Evolutionary conservation across 1,140 invertebrate species (phyloP).

Genomic region (Eulimnadia texana): DNA sequence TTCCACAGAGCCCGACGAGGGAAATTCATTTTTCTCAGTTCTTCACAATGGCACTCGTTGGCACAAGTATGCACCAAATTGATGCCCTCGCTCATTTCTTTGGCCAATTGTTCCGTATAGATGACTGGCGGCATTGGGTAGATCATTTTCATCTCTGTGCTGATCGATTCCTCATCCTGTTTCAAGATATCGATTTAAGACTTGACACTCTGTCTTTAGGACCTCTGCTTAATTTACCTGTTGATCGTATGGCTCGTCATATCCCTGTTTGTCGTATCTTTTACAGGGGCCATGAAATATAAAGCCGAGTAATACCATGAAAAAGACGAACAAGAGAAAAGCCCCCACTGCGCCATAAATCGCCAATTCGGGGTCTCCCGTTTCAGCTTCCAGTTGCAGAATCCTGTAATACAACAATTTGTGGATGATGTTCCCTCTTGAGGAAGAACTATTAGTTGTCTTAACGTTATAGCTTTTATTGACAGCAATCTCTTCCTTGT

Average conservation of each 20-base stretch:
- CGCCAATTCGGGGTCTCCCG: background rate
- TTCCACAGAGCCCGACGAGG: too few relatives aligned
- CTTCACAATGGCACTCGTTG: background rate
- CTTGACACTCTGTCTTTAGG: background rate
- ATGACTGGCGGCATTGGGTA: background rate
- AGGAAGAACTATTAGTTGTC: too few relatives aligned
- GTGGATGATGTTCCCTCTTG: background rate
- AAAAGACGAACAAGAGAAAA: background rate
- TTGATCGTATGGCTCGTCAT: background rate
- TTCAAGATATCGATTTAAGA: background rate
- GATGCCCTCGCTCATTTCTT: background rate
- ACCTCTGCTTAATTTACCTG: background rate
- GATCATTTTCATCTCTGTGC: background rate
- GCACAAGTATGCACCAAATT: background rate
- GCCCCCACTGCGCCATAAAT: conserved; percentile 4
- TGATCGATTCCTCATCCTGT: background rate
- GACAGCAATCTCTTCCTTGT: too few relatives aligned
- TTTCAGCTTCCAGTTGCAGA: background rate
- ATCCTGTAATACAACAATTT: background rate
- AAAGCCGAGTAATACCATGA: background rate
- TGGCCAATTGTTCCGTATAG: conserved; percentile 9
- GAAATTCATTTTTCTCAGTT: background rate
- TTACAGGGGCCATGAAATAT: conserved; percentile 3
- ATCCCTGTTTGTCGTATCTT: background rate
- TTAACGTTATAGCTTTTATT: background rate